Percentiles rank a stretch among this genome's conserved stretches.
phyloP scores from a whole-genome alignment of 2,113 vertebrate species.

The Anhinga anhinga region DNA sequence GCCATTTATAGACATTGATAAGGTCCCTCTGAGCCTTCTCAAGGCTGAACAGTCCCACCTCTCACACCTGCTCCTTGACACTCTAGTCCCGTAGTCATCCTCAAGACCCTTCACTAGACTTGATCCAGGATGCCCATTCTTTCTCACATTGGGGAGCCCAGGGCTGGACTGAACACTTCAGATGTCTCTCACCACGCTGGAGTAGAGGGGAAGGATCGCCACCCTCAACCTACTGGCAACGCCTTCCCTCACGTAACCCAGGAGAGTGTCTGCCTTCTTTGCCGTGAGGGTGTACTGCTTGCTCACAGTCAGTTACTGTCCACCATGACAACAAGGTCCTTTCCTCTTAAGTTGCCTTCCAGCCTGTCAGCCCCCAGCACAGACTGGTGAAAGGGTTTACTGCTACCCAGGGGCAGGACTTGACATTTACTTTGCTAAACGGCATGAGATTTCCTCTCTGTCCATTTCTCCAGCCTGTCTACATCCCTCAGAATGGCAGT shows the following conservation, averaged over 20 bases:
- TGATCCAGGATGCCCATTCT: not conserved
- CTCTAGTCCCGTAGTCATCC: not conserved
- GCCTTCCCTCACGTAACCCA: not conserved
- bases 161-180: not conserved
- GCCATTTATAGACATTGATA: too few species aligned
- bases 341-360: not conserved
- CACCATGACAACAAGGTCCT: not conserved
- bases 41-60: not conserved
- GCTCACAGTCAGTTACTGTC: too few species aligned
- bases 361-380: not conserved
- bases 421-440: not conserved
- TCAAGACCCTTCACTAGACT: not conserved
- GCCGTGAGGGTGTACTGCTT: not conserved
- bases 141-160: not conserved
- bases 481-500: not conserved
- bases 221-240: not conserved
- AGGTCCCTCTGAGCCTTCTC: too few species aligned
- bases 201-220: not conserved
- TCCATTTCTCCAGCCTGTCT: not conserved
- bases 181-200: not conserved
- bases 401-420: not conserved
- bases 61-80: not conserved
- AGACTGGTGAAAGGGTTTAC: not conserved
- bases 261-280: not conserved
- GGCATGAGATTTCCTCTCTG: not conserved